A percentile compares a stretch with the other conserved stretches of the same genome.
Conservation (phyloP, 2,797 vertebrate genomes). For the Gymnoscopelus microlampas region DNA sequence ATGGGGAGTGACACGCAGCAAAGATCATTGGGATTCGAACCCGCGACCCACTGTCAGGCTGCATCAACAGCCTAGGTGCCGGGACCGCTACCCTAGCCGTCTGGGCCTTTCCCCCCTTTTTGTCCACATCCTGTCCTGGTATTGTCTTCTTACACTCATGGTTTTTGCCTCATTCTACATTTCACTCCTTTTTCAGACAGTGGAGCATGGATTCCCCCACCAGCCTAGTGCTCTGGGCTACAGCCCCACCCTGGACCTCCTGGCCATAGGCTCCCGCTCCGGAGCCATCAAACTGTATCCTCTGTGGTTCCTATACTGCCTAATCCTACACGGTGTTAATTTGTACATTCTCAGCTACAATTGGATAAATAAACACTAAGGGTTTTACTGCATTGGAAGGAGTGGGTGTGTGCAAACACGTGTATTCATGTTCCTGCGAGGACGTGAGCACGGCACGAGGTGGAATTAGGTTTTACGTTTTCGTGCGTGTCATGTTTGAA, state of each 20-base stretch:
- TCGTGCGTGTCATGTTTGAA: slow-evolving; percentile 46
- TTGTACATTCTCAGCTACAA: too few relatives aligned
- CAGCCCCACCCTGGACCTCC: slow-evolving; percentile 87
- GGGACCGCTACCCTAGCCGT: too few relatives aligned
- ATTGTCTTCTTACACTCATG: slow-evolving; percentile 16
- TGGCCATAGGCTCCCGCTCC: slow-evolving; percentile 96
- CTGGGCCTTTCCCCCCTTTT: not conserved
- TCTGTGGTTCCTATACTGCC: slow-evolving; percentile 41
- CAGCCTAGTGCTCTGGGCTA: slow-evolving; percentile 95
- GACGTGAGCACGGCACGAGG: too few relatives aligned
- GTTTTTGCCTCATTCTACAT: slow-evolving; percentile 1
- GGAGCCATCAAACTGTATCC: slow-evolving; percentile 98
- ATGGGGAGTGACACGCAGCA: too few relatives aligned
- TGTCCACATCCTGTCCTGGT: slow-evolving; percentile 18
- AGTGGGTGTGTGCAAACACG: too few relatives aligned
- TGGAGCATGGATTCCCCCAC: slow-evolving; percentile 98
- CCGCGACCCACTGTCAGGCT: too few relatives aligned
- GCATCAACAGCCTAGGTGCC: too few relatives aligned
- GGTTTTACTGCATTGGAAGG: too few relatives aligned
- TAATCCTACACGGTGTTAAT: too few relatives aligned
- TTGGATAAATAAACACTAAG: too few relatives aligned
- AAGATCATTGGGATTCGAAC: too few relatives aligned
- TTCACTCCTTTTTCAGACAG: slow-evolving; percentile 80
- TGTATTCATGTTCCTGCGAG: not conserved
- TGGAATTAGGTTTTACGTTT: too few relatives aligned